Conservation (phyloP, 1,140 invertebrate species). For the Sesamia nonagrioides region DNA sequence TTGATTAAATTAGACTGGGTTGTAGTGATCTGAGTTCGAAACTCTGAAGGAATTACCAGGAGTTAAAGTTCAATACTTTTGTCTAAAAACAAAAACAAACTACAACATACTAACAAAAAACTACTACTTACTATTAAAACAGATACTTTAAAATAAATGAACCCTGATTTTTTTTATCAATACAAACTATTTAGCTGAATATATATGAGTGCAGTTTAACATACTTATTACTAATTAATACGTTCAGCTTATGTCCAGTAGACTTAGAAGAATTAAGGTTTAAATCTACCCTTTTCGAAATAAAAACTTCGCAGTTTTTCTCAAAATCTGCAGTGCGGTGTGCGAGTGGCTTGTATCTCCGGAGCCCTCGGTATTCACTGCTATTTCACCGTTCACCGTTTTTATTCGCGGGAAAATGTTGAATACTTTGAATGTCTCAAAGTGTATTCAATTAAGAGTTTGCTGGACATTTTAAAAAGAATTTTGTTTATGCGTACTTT, state of each 20-base stretch:
- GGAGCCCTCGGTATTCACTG: conserved; percentile 13
- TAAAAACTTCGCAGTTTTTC: not conserved
- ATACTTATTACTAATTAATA: too few relatives aligned
- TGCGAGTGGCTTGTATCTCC: conserved; percentile 21
- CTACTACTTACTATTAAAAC: too few relatives aligned
- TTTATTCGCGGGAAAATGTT: conserved; percentile 43
- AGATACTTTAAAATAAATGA: too few relatives aligned
- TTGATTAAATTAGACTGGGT: not conserved
- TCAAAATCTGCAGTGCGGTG: conserved; percentile 17
- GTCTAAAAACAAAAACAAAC: not conserved
- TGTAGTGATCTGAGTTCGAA: conserved; percentile 13
- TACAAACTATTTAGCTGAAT: too few relatives aligned
- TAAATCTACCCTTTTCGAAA: not conserved
- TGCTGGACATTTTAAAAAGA: conserved; percentile 42
- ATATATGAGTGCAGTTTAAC: too few relatives aligned
- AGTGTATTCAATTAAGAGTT: conserved; percentile 48
- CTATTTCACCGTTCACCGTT: conserved; percentile 34
- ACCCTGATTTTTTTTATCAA: too few relatives aligned
- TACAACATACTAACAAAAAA: not conserved
- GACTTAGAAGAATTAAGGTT: too few relatives aligned
- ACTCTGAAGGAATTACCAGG: not conserved
- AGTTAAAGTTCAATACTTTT: not conserved
- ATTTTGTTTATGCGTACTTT: conserved; percentile 38
- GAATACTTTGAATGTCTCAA: conserved; percentile 45
- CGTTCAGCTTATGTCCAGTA: too few relatives aligned